phyloP scores from a whole-genome alignment of 2,113 vertebrate species.

The Alligator sinensis region DNA sequence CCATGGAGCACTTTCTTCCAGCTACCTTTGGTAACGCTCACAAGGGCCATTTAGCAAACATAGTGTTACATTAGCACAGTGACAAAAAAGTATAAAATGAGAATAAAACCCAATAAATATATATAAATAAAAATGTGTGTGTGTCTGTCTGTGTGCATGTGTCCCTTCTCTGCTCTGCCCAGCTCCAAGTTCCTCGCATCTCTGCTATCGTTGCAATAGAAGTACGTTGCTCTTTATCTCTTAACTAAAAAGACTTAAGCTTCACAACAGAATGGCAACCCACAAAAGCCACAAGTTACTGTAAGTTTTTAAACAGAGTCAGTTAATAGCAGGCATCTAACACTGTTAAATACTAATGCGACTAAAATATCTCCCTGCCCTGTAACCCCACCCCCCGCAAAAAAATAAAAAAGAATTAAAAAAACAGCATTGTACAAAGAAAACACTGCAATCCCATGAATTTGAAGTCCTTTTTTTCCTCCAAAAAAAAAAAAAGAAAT shows the following conservation, averaged over 20 bases:
- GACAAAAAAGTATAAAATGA: conserved; percentile 35
- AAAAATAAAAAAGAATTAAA: too few species aligned
- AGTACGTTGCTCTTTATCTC: background rate
- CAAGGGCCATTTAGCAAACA: background rate
- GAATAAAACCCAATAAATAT: background rate
- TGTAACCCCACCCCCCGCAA: too few species aligned
- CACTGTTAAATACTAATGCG: rapidly evolving
- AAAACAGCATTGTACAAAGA: background rate
- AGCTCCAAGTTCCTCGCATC: background rate
- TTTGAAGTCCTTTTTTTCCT: background rate
- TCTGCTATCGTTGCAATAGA: background rate
- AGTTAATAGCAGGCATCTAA: background rate
- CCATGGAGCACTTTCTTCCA: background rate
- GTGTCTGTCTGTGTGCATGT: too few species aligned
- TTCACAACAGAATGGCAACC: background rate
- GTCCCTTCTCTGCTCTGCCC: background rate
- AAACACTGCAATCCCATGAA: rapidly evolving
- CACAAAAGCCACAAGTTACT: background rate
- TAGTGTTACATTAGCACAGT: background rate
- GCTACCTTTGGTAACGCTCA: background rate
- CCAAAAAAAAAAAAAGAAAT: background rate
- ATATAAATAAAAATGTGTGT: background rate
- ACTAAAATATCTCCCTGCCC: background rate
- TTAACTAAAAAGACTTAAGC: background rate
- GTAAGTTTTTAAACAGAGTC: background rate